Conservation (phyloP, 2,113 vertebrate genomes). For the Microtus pennsylvanicus region DNA sequence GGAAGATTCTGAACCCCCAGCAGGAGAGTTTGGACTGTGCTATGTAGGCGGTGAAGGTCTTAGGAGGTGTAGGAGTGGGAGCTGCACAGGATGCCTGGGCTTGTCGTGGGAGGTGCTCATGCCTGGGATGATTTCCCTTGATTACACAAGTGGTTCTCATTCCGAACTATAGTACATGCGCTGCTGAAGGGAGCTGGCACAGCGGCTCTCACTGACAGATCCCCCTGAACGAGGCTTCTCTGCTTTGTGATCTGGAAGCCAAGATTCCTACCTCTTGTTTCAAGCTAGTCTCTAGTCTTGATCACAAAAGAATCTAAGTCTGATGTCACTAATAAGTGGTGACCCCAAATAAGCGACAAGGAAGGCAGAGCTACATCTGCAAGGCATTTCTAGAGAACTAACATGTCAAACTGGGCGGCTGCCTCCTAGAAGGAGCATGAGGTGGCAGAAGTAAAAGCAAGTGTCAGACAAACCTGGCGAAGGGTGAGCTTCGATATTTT, state of each 20-base stretch:
- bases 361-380: neutral
- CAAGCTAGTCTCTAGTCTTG: neutral
- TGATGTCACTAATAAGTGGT: neutral
- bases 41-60: neutral
- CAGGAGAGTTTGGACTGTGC: neutral
- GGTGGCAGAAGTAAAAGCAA: neutral
- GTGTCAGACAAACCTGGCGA: neutral
- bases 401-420: neutral
- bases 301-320: neutral
- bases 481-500: no score
- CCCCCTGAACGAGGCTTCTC: neutral
- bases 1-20: neutral
- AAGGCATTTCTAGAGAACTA: neutral
- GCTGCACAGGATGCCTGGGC: no score
- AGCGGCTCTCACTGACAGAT: neutral
- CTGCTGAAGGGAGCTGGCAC: neutral
- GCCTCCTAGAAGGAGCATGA: neutral
- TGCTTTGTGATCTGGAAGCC: neutral
- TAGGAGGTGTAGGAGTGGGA: neutral
- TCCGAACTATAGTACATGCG: neutral
- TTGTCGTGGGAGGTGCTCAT: neutral
- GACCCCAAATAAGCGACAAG: neutral
- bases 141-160: neutral
- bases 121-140: neutral
- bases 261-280: neutral